phyloP scores from a whole-genome alignment of 2,888 invertebrate species.

The Zaprionus bogoriensis region DNA sequence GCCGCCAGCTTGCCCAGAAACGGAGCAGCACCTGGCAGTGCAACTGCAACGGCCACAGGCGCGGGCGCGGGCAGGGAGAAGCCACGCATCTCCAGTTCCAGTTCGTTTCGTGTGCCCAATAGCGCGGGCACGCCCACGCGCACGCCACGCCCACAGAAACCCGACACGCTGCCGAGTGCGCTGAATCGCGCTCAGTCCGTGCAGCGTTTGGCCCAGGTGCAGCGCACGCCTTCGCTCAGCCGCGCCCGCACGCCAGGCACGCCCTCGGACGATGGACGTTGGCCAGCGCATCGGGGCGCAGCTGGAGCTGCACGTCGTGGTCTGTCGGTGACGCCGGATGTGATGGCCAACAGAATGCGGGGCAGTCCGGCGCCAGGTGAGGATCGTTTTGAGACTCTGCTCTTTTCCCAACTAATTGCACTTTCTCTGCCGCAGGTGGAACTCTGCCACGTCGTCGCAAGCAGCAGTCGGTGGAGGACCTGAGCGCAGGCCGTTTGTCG shows the following conservation, averaged over 20 bases:
- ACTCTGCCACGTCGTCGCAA: slow-evolving; percentile 90
- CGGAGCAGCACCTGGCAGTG: slow-evolving; percentile 72
- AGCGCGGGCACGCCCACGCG: slow-evolving; percentile 58
- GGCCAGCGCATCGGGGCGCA: slow-evolving; percentile 84
- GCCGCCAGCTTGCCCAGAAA: slow-evolving; percentile 81
- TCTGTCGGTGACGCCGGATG: slow-evolving; percentile 79
- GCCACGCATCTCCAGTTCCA: slow-evolving; percentile 66
- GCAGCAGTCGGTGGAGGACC: slow-evolving; percentile 86
- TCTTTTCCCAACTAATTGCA: not conserved
- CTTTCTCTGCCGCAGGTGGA: slow-evolving; percentile 83
- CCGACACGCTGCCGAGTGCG: slow-evolving; percentile 84
- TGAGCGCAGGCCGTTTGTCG: slow-evolving; percentile 80
- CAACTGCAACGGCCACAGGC: slow-evolving; percentile 83
- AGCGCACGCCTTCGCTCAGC: slow-evolving; percentile 84
- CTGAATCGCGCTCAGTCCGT: slow-evolving; percentile 81
- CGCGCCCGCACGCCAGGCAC: slow-evolving; percentile 86
- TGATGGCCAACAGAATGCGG: slow-evolving; percentile 74
- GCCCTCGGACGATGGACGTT: slow-evolving; percentile 87
- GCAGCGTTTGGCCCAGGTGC: slow-evolving; percentile 75
- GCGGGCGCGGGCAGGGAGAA: too few species aligned
- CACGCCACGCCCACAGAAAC: slow-evolving; percentile 80
- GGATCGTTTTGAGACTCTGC: too few species aligned
- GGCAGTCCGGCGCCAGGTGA: slow-evolving; percentile 66
- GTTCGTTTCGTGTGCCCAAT: slow-evolving; percentile 83
- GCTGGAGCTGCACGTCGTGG: slow-evolving; percentile 72